Evolutionary conservation across 2,797 vertebrate species (phyloP).

Genomic region (Megaceryle alcyon): DNA sequence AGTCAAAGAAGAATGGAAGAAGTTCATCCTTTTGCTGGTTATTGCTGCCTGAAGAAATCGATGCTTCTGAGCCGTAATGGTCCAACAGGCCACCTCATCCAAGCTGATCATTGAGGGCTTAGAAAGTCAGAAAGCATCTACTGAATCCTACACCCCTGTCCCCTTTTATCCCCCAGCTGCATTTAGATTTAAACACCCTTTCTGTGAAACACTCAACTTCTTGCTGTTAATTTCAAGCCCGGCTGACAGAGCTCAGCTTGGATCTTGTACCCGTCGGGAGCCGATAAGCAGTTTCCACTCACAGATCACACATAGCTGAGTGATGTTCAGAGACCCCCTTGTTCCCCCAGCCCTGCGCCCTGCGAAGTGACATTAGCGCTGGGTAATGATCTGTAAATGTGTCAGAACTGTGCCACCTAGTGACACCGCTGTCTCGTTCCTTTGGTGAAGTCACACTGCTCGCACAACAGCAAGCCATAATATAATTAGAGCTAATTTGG

Average conservation of each 20-base stretch:
- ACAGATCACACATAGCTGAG: slow-evolving; percentile 66
- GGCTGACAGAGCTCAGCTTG: slow-evolving; percentile 65
- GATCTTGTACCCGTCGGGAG: slow-evolving; percentile 26
- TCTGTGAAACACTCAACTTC: neutral
- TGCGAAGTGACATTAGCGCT: slow-evolving; percentile 74
- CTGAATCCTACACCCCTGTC: fast-evolving
- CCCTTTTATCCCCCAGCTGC: neutral
- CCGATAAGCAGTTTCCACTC: slow-evolving; percentile 45
- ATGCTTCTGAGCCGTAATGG: neutral
- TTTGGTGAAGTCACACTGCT: slow-evolving; percentile 74
- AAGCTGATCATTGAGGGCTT: fast-evolving
- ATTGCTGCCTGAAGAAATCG: neutral
- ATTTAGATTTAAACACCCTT: neutral
- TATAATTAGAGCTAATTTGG: slow-evolving; percentile 82
- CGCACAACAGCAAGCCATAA: slow-evolving; percentile 73
- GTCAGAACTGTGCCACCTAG: slow-evolving; percentile 85
- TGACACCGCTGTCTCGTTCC: slow-evolving; percentile 74
- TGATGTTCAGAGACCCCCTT: slow-evolving; percentile 33
- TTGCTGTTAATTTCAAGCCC: slow-evolving; percentile 62
- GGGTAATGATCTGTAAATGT: slow-evolving; percentile 82
- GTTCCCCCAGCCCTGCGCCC: slow-evolving; percentile 48
- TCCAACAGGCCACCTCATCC: neutral
- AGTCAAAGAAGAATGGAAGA: neutral
- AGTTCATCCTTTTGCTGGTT: fast-evolving
- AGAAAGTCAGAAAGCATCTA: neutral